These are phyloP conservation scores for Psephotus haematonotus DNA, from an alignment of 2,113 vertebrate genomes.

Conservation along the genomic window DNA sequence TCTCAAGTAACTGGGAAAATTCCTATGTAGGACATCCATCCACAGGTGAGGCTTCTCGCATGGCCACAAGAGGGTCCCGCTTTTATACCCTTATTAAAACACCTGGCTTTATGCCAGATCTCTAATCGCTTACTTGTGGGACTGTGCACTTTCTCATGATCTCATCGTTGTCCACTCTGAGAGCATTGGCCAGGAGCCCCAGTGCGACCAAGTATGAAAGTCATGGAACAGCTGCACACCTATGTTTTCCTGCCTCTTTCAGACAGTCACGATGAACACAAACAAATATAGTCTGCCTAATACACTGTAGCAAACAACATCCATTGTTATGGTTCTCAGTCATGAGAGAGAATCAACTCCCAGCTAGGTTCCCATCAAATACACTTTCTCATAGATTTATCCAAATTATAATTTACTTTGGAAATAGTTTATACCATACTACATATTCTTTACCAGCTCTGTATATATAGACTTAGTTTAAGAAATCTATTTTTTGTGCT, in stretches of 20 bases:
- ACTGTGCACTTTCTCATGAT: neutral
- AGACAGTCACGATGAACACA: neutral
- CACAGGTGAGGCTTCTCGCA: neutral
- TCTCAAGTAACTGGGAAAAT: neutral
- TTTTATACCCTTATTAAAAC: neutral
- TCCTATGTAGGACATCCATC: neutral
- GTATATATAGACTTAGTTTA: neutral
- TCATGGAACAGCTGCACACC: neutral
- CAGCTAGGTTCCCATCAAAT: neutral
- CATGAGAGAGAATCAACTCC: neutral
- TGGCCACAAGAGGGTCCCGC: neutral
- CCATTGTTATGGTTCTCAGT: neutral
- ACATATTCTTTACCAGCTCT: neutral
- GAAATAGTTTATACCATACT: neutral
- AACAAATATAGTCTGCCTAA: neutral
- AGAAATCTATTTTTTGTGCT: neutral
- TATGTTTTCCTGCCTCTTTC: neutral
- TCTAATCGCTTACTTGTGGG: neutral
- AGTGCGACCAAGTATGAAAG: neutral
- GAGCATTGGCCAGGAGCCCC: too few relatives aligned
- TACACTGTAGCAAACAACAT: neutral
- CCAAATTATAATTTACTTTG: neutral
- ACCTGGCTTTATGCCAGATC: neutral
- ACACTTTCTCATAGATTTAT: neutral
- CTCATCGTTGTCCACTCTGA: neutral